Base-by-base conservation (phyloP, 2,888 invertebrate genomes). In the Asteroscopus sphinx region DNA sequence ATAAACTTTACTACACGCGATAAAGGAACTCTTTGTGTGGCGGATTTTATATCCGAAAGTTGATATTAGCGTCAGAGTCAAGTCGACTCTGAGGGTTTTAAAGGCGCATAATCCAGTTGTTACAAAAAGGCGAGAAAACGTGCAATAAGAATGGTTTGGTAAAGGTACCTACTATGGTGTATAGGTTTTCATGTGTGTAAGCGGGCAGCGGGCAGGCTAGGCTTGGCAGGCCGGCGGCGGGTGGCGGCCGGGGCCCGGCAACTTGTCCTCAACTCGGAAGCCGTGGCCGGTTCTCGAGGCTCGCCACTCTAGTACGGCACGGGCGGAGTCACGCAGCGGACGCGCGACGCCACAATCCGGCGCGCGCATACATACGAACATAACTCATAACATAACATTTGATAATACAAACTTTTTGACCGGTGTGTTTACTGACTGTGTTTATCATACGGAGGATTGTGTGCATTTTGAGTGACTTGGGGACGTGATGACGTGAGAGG, bases 111-210 rank as follows among this genome's bases (percentile, higher is more conserved):
- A 84, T 85, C 83, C 78, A 73, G 77, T 74, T 80, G 75, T 77
- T 79, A 85, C 87, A 89, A 90, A 90, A 90, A 90, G 87, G 82
- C 81, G 80, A 88, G 86, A 88, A 88, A 91, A 88, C 85, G 87
- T 79, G 86, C 87, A 87, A 82, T 83, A 85, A 87, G 86, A 88
- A 87, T 83, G 68, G 79, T 49, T 53, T 42, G 67, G 60, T 66
- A 73, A 76, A 72, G 48, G 68, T 54, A 70, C n/a, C n/a, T n/a
- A n/a, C 44, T 64, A 66, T 76, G 33, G 60, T 59, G 56, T 49
- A 35, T 42, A 45, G 40, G 72, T 58, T 48, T 57, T 62, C 53
- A 68, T 70, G 62, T 73, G 62, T 62, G 62, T 41, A 53, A 59
- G 53, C 60, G 68, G 68, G 32, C 64, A 65, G 65, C 61, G 66